A percentile compares a stretch with the other conserved stretches of the same genome.
Conservation (phyloP, 2,888 invertebrate species). For the Malacosoma neustria region DNA sequence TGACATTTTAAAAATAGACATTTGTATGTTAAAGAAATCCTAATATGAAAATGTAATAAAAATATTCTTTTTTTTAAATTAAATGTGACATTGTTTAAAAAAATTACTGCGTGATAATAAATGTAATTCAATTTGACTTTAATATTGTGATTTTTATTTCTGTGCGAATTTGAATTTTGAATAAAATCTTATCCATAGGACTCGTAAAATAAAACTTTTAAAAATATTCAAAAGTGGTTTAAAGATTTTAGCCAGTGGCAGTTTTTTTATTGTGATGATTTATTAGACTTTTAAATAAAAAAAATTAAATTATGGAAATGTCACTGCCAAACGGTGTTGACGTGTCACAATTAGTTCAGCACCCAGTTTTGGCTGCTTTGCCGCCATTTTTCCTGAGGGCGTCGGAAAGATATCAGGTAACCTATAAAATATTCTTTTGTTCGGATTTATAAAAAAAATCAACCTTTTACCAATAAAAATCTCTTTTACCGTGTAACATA, state of each 20-base stretch:
- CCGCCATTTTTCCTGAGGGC: constrained; percentile 93
- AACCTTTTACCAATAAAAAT: constrained; percentile 6
- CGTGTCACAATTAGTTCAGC: constrained; percentile 90
- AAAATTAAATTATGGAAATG: constrained; percentile 74
- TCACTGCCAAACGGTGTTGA: constrained; percentile 90
- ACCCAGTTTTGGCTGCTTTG: constrained; percentile 86
- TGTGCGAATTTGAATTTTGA: too few relatives aligned
- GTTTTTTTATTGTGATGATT: constrained; percentile 16
- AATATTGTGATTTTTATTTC: too few relatives aligned
- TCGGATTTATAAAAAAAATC: background rate
- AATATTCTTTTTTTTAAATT: too few relatives aligned
- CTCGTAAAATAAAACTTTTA: too few relatives aligned
- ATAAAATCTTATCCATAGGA: too few relatives aligned
- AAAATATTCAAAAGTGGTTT: constrained; percentile 8
- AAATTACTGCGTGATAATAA: too few relatives aligned
- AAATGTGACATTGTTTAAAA: too few relatives aligned
- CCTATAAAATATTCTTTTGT: constrained; percentile 11
- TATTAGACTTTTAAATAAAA: background rate
- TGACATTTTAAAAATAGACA: too few relatives aligned
- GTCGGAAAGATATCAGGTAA: constrained; percentile 90
- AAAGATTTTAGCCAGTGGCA: constrained; percentile 13
- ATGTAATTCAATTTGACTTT: too few relatives aligned
- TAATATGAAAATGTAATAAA: too few relatives aligned
- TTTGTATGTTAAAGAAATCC: too few relatives aligned
- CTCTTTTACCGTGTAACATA: too few relatives aligned